Evolutionary conservation across 1,140 invertebrate species (phyloP), one percentile per base, ranked within the genome.

Genomic region (Drosophila tropicalis): DNA sequence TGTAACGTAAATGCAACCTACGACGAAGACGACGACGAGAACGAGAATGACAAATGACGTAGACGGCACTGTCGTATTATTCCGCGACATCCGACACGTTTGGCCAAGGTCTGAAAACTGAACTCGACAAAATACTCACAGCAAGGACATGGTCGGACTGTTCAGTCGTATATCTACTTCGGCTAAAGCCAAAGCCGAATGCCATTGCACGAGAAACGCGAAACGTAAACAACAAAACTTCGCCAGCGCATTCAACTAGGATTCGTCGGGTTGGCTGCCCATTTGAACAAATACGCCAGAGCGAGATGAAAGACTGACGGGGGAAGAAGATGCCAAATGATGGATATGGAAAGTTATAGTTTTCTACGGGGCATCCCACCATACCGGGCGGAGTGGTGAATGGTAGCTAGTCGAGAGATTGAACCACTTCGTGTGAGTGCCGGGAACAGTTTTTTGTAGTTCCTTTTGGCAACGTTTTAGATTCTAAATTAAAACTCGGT

Each of bases 81-180:
- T 39, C 36, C 36, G 36, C 36, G 66, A 87, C 83, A 76, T 87
- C 80, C 83, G 86, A 83, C 76, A 80, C 83, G 86, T 77, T 81
- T 76, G 90, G 69, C 90, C 84, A 91, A 84, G 76, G 78, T 90
- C 74, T 90, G 86, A 75, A 76, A 81, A 79, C 90, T 87, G 84
- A 91, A 60, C 71, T 51, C 57, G 29, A 39, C 12, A 39, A 76
- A 70, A 60, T 29, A 60, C 62, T 22, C n/a, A 62, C 25, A 62
- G 63, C 82, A 67, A 70, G 65, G 68, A 63, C 79, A 61, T 19
- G 22, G 62, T 84, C 81, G 82, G 82, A 0, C 41, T 10, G 1
- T 44, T 41, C 40, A 4, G 41, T 47, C 34, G 34, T 47, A 9
- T 17, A 0, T 51, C 10, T n/a, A 10, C 2, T 71, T 65, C 41